These are phyloP conservation scores for Anoplopoma fimbria DNA, from an alignment of 2,113 vertebrate species.

Conservation along the genomic window DNA sequence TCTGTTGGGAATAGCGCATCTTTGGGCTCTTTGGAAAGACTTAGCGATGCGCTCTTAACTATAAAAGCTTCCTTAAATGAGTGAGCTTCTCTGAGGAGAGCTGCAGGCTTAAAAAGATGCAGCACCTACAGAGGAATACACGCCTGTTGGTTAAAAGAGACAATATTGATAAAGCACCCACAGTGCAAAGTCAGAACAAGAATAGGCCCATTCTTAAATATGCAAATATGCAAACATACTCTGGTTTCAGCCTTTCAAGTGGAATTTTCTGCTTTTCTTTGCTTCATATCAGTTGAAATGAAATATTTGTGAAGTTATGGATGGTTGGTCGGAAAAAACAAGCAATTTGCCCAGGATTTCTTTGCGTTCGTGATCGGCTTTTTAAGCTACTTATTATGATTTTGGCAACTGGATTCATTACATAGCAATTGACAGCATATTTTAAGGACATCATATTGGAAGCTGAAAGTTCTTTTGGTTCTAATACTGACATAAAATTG, in stretches of 20 bases:
- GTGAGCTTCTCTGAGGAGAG: neutral
- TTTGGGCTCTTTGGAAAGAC: slow-evolving; percentile 30
- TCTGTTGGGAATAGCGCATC: slow-evolving; percentile 42
- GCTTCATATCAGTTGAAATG: neutral
- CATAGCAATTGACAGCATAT: neutral
- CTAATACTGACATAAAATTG: neutral
- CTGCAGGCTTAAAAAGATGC: neutral
- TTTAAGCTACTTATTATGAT: neutral
- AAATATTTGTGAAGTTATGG: neutral
- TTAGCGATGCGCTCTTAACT: neutral
- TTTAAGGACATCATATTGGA: neutral
- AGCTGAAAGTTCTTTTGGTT: neutral
- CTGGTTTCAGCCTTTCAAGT: neutral
- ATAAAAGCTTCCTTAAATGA: slow-evolving; percentile 6
- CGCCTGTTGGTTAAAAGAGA: slow-evolving; percentile 7
- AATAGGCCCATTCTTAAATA: neutral
- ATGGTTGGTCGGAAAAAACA: neutral
- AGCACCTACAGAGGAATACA: neutral
- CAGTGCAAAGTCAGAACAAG: neutral
- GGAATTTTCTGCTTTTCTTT: neutral
- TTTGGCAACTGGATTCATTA: neutral
- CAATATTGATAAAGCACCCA: neutral
- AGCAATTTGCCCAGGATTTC: neutral
- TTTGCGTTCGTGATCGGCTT: neutral
- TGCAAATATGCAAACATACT: neutral